A percentile compares a stretch with the other conserved stretches of the same genome.
phyloP scores from a whole-genome alignment of 2,113 vertebrate genomes.

The Dipodomys ordii region DNA sequence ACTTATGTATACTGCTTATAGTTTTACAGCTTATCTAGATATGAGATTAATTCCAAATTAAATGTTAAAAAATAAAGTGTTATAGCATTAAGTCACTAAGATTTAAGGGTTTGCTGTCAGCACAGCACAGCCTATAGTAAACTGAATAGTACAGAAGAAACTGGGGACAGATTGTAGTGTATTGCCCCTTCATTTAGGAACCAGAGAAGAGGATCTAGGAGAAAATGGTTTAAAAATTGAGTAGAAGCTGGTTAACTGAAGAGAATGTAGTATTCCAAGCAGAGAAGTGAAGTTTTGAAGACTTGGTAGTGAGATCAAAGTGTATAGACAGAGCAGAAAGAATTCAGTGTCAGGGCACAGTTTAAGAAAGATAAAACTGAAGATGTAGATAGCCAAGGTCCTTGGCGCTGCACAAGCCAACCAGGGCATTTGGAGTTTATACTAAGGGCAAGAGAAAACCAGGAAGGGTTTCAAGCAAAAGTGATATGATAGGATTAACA shows the following conservation, averaged over 20 bases:
- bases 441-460: neutral
- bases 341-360: neutral
- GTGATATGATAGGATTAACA: neutral
- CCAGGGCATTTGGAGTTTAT: neutral
- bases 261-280: neutral
- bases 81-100: neutral
- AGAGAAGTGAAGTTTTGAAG: neutral
- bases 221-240: slow-evolving; percentile 22
- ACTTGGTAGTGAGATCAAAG: neutral
- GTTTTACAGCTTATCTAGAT: slow-evolving; percentile 29
- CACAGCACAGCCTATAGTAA: neutral
- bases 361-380: neutral
- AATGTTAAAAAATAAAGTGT: slow-evolving; percentile 22
- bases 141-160: neutral
- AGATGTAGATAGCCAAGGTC: neutral
- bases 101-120: neutral
- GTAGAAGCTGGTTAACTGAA: neutral
- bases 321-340: neutral
- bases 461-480: slow-evolving; percentile 46
- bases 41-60: slow-evolving; percentile 57
- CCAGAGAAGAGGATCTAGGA: neutral
- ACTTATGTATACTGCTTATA: neutral
- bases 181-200: neutral
- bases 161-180: neutral
- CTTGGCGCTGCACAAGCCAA: neutral